Percentiles rank a stretch among this genome's conserved stretches.
Evolutionary conservation across 37 sponge, comb jelly and placozoan species (phyloP).

Genomic region (Diacarnus erythraeanus): DNA sequence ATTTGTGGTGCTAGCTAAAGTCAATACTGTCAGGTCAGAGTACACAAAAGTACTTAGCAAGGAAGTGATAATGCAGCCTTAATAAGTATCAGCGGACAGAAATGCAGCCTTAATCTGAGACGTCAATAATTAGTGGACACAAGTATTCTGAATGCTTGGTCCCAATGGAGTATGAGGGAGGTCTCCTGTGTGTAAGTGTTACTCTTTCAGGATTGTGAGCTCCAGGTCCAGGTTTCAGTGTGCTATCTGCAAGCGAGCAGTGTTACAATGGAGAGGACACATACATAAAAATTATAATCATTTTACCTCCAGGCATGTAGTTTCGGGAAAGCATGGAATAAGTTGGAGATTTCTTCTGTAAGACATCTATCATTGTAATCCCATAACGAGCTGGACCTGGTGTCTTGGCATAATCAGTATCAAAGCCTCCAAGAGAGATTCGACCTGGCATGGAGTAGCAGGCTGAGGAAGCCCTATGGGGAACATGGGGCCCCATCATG

Average conservation of each 20-base stretch:
- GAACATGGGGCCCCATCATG: constrained; percentile 78
- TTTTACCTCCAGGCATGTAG: constrained; percentile 91
- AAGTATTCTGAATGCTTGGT: constrained; percentile 91
- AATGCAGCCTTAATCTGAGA: constrained; percentile 26
- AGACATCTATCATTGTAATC: constrained; percentile 42
- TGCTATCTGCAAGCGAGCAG: constrained; percentile 63
- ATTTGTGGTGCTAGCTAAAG: no score
- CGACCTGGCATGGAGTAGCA: constrained; percentile 82
- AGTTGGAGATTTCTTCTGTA: constrained; percentile 62
- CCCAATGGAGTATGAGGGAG: constrained; percentile 85
- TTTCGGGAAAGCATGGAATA: constrained; percentile 76
- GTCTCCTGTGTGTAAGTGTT: constrained; percentile 31
- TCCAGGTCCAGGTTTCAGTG: constrained; percentile 94
- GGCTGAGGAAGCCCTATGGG: constrained; percentile 79
- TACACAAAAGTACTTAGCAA: no score
- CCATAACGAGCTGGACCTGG: constrained; percentile 87
- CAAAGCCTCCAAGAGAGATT: constrained; percentile 86
- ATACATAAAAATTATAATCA: constrained; percentile 1
- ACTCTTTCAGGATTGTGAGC: constrained; percentile 92
- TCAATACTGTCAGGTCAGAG: no score
- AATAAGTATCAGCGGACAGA: background rate
- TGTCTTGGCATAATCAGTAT: constrained; percentile 81
- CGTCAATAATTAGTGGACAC: constrained; percentile 94
- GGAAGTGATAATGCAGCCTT: no score
- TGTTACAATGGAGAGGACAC: background rate